phyloP scores from a whole-genome alignment of 2,797 vertebrate species.

The Gastrophryne carolinensis region DNA sequence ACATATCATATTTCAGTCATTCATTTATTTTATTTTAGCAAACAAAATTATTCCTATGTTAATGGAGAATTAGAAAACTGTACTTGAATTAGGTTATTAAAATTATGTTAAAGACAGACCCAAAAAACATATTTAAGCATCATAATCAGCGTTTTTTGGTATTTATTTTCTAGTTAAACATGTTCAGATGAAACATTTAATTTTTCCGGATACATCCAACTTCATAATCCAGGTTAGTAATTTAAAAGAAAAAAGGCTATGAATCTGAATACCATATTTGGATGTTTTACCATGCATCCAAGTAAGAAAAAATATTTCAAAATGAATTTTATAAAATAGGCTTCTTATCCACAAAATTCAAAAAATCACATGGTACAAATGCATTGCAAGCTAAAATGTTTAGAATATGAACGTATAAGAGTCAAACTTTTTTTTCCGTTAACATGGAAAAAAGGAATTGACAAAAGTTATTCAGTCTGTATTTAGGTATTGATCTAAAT shows the following conservation, averaged over 20 bases:
- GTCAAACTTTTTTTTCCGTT: conserved; percentile 44
- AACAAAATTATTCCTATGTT: conserved; percentile 97
- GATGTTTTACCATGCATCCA: conserved; percentile 76
- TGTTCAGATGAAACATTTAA: conserved; percentile 91
- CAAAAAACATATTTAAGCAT: conserved; percentile 90
- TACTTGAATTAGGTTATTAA: conserved; percentile 92
- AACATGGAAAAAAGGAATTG: conserved; percentile 74
- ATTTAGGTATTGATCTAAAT: conserved; percentile 20
- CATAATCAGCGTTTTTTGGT: conserved; percentile 85
- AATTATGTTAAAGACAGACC: conserved; percentile 92
- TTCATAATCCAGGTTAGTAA: conserved; percentile 85
- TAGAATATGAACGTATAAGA: conserved; percentile 56
- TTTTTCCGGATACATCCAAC: conserved; percentile 89
- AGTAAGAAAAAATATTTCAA: conserved; percentile 68
- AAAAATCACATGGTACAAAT: conserved; percentile 64
- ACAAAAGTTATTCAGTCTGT: conserved; percentile 70
- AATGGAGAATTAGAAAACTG: conserved; percentile 91
- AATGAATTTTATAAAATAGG: conserved; percentile 73
- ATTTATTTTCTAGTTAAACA: conserved; percentile 96
- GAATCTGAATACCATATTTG: conserved; percentile 68
- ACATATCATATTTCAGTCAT: conserved; percentile 93
- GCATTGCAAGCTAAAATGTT: conserved; percentile 56
- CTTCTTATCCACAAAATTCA: conserved; percentile 64
- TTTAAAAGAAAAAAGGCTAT: conserved; percentile 78
- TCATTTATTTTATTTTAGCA: conserved; percentile 98